Conservation (phyloP, 2,113 vertebrate genomes). For the Microtus oregoni region DNA sequence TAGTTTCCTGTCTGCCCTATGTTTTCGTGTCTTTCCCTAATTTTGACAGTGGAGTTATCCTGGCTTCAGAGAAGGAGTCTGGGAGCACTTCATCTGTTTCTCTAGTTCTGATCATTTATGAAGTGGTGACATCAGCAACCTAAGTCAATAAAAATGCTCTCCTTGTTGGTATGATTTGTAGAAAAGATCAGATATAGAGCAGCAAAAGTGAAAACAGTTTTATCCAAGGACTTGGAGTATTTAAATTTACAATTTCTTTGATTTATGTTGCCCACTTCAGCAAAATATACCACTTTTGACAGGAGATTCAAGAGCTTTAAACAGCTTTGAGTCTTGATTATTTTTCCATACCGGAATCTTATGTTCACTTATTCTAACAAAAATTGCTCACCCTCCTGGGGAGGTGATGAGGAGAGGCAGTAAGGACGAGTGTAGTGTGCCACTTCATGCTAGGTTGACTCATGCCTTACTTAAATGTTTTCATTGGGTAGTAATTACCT, state of each 20-base stretch:
- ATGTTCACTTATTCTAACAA: background rate
- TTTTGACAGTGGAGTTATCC: background rate
- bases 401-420: background rate
- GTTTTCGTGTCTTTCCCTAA: background rate
- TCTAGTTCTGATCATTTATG: background rate
- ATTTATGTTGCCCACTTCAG: background rate
- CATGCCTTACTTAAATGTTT: background rate
- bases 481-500: background rate
- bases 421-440: background rate
- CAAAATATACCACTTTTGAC: background rate
- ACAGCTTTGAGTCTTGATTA: background rate
- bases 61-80: background rate
- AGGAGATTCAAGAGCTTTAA: background rate
- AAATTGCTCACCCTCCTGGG: background rate
- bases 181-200: background rate
- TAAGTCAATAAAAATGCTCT: background rate
- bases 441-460: background rate
- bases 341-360: slow-evolving; percentile 2
- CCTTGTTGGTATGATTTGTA: background rate
- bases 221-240: background rate
- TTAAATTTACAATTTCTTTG: background rate
- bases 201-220: background rate
- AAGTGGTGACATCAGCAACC: background rate
- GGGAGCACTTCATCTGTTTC: background rate
- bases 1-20: background rate